A percentile compares a stretch with the other conserved stretches of the same genome.
These are phyloP conservation scores for Egretta garzetta DNA, from an alignment of 2,113 vertebrate genomes.

Conservation along the genomic window DNA sequence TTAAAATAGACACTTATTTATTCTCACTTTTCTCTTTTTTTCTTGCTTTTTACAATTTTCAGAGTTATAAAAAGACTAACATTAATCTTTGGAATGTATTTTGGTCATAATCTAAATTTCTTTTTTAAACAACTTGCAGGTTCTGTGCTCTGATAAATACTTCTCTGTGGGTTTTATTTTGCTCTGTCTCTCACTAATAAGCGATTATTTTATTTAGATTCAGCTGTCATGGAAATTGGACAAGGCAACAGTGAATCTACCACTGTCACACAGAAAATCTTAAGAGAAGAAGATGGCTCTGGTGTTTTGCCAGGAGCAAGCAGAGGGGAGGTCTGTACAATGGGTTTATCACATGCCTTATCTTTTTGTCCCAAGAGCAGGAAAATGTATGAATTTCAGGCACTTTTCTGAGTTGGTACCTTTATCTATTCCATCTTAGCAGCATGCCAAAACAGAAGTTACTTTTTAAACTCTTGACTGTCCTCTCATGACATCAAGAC, in stretches of 20 bases:
- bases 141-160: not conserved
- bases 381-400: not conserved
- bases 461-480: not conserved
- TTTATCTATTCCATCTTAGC: not conserved
- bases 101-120: not conserved
- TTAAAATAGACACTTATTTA: not conserved
- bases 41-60: not conserved
- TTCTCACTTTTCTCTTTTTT: not conserved
- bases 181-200: not conserved
- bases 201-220: constrained; percentile 24
- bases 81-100: not conserved
- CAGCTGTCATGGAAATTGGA: constrained; percentile 25
- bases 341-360: not conserved
- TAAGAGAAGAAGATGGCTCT: constrained; percentile 36
- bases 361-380: not conserved
- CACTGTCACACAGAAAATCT: not conserved
- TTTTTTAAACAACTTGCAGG: not conserved
- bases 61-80: not conserved
- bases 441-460: not conserved
- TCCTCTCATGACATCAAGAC: not conserved
- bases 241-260: not conserved
- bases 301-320: not conserved
- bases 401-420: not conserved
- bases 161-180: not conserved
- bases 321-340: constrained; percentile 59